phyloP scores from a whole-genome alignment of 1,140 invertebrate species.

The Drosophila obscura region DNA sequence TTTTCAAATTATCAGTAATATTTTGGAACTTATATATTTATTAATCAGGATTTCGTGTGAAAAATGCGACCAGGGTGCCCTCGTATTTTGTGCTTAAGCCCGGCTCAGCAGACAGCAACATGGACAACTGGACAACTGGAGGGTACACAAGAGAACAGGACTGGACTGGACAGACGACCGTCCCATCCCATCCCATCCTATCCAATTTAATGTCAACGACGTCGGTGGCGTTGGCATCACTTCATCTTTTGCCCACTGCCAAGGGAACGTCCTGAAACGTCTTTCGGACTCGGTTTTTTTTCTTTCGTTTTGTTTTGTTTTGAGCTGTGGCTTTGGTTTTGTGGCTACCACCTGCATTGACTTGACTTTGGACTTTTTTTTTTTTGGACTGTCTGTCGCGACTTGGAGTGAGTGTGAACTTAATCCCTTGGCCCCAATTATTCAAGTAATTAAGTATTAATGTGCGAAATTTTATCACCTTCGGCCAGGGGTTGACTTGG shows the following conservation, averaged over 20 bases:
- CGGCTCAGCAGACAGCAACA: conserved; percentile 59
- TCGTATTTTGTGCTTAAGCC: conserved; percentile 56
- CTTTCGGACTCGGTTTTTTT: conserved; percentile 28
- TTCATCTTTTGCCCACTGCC: conserved; percentile 49
- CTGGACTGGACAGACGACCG: not conserved
- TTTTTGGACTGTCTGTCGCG: conserved; percentile 32
- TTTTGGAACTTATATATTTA: conserved; percentile 74
- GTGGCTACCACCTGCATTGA: conserved; percentile 62
- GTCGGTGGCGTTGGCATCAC: conserved; percentile 80
- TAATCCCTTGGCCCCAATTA: conserved; percentile 80
- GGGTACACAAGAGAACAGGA: too few relatives aligned
- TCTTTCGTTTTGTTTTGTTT: conserved; percentile 1
- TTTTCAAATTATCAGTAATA: conserved; percentile 81
- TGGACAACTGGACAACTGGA: conserved; percentile 22
- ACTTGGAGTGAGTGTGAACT: conserved; percentile 62
- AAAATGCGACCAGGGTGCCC: conserved; percentile 61
- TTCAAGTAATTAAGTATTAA: conserved; percentile 82
- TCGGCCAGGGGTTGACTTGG: conserved; percentile 37
- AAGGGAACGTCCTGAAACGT: conserved; percentile 1
- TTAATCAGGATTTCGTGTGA: conserved; percentile 82
- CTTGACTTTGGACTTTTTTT: conserved; percentile 7
- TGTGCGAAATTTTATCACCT: conserved; percentile 82
- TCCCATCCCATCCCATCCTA: conserved; percentile 1
- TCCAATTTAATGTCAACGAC: conserved; percentile 74
- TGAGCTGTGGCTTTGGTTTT: conserved; percentile 30